Percentiles rank a stretch among this genome's conserved stretches.
Evolutionary conservation across 2,113 vertebrate genomes (phyloP).

Genomic region (Colius striatus): DNA sequence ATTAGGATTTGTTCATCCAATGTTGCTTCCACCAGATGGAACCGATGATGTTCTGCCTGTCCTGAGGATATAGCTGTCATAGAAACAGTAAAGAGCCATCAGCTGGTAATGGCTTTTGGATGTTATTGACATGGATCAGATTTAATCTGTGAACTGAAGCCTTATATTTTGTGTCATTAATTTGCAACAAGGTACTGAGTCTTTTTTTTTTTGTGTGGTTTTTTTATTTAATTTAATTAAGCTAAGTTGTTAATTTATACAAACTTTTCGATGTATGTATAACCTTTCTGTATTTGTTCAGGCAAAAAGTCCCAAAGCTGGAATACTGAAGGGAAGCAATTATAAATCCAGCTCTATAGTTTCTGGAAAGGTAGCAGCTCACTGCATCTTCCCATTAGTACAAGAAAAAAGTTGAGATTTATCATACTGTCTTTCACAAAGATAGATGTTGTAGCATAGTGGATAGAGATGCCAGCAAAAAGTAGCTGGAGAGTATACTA

Average conservation of each 20-base stretch:
- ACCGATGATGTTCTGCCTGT: background rate
- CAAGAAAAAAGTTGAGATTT: background rate
- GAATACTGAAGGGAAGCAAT: background rate
- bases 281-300: background rate
- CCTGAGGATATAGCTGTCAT: slow-evolving; percentile 39
- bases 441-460: background rate
- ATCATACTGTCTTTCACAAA: background rate
- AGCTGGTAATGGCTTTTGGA: background rate
- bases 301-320: background rate
- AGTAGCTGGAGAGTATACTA: background rate
- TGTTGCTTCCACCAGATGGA: slow-evolving; percentile 48
- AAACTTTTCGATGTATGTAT: background rate
- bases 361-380: background rate
- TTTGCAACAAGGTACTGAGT: background rate
- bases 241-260: background rate
- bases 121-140: background rate
- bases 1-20: background rate
- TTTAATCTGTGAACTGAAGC: background rate
- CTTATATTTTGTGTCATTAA: background rate
- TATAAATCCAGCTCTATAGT: background rate
- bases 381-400: background rate
- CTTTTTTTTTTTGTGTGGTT: background rate
- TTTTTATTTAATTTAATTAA: background rate
- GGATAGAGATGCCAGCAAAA: background rate
- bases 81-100: slow-evolving; percentile 15